These are phyloP conservation scores for Bombus soroeensis DNA, from an alignment of 1,140 invertebrate genomes.

Conservation along the genomic window DNA sequence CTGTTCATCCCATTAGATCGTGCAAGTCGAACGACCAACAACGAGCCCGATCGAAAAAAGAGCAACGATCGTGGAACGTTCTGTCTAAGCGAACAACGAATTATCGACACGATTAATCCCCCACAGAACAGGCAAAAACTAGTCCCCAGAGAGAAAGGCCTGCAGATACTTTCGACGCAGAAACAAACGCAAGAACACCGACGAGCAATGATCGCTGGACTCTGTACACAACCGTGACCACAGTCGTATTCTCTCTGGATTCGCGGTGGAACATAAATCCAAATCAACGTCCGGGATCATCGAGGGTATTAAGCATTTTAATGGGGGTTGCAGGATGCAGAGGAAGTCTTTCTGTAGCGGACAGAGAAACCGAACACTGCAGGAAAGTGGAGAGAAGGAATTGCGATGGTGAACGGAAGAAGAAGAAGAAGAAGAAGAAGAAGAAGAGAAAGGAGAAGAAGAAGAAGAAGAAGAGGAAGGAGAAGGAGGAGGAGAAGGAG, in stretches of 20 bases:
- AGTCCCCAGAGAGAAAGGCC: neutral
- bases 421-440: neutral
- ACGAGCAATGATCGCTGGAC: conserved; percentile 24
- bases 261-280: conserved; percentile 38
- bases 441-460: neutral
- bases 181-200: conserved; percentile 30
- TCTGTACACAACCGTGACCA: neutral
- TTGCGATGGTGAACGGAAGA: neutral
- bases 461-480: too few relatives aligned
- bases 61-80: neutral
- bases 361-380: neutral
- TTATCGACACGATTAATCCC: conserved; percentile 33
- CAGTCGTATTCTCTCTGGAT: neutral
- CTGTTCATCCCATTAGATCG: too few relatives aligned
- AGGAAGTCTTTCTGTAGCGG: too few relatives aligned
- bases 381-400: neutral
- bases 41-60: neutral
- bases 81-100: conserved; percentile 17
- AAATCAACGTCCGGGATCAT: conserved; percentile 50
- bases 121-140: conserved; percentile 4
- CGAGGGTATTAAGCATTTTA: conserved; percentile 58
- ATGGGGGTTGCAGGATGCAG: conserved; percentile 9
- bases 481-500: neutral
- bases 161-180: conserved; percentile 27
- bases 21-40: neutral